Percentiles rank a stretch among this genome's conserved stretches.
These are phyloP conservation scores for Drosophila mimica DNA, from an alignment of 2,888 invertebrate species.

Conservation along the genomic window DNA sequence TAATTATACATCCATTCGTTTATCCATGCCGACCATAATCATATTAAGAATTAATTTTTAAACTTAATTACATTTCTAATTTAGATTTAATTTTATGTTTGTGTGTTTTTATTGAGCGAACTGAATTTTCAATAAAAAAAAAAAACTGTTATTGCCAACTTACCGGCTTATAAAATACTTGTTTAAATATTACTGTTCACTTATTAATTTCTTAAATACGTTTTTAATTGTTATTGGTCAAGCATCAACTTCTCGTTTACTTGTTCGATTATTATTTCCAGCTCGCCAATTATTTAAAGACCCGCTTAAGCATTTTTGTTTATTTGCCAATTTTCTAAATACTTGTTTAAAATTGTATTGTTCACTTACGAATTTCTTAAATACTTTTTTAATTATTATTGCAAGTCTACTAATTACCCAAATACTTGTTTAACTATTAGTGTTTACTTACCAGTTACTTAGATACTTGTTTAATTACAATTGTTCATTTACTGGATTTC, in stretches of 20 bases:
- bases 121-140: not conserved
- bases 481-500: not conserved
- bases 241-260: not conserved
- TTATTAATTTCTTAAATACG: not conserved
- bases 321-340: not conserved
- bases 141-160: not conserved
- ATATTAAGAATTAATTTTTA: not conserved
- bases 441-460: not conserved
- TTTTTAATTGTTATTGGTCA: not conserved
- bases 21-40: not conserved
- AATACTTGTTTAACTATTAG: not conserved
- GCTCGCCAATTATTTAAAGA: not conserved
- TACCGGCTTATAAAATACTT: not conserved
- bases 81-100: not conserved
- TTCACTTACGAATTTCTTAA: not conserved
- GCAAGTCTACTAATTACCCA: not conserved
- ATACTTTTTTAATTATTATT: not conserved
- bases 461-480: not conserved
- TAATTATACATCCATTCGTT: no score
- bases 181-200: not conserved
- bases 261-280: not conserved
- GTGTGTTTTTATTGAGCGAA: no score
- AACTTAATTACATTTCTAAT: not conserved
- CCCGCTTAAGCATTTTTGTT: not conserved
- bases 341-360: not conserved